phyloP scores from a whole-genome alignment of 2,113 vertebrate genomes.

The Lontra canadensis region DNA sequence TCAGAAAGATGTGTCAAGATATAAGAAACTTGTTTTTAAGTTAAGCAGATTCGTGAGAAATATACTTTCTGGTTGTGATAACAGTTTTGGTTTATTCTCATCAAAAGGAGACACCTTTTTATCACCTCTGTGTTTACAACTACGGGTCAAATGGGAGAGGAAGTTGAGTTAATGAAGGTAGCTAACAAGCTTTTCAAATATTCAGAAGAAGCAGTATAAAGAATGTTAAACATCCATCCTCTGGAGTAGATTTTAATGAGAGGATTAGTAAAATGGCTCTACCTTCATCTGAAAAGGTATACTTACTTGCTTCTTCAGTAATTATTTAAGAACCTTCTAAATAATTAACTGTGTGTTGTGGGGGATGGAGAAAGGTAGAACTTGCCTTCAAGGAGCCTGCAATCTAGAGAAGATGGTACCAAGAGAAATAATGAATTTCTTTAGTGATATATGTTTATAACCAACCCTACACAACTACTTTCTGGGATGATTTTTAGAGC shows the following conservation, averaged over 20 bases:
- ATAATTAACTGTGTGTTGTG: not conserved
- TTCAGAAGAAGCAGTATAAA: not conserved
- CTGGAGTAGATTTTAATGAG: conserved; percentile 33
- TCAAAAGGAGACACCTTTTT: not conserved
- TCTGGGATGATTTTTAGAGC: not conserved
- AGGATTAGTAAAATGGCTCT: not conserved
- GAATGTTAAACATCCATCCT: not conserved
- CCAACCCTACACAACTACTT: not conserved
- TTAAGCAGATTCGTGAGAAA: conserved; percentile 28
- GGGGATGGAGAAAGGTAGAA: not conserved
- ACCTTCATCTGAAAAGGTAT: not conserved
- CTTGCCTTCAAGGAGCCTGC: not conserved
- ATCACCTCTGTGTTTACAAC: not conserved
- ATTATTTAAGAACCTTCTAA: not conserved
- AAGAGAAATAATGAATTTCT: not conserved
- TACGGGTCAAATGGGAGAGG: not conserved
- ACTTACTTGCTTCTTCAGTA: not conserved
- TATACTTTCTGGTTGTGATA: not conserved
- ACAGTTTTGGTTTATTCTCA: conserved; percentile 20
- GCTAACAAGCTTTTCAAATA: not conserved
- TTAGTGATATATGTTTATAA: not conserved
- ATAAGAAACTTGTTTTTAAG: conserved; percentile 37
- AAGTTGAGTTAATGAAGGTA: not conserved
- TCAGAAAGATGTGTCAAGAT: conserved; percentile 57
- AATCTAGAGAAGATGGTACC: not conserved